phyloP scores from a whole-genome alignment of 2,113 vertebrate species.

The Anguilla rostrata region DNA sequence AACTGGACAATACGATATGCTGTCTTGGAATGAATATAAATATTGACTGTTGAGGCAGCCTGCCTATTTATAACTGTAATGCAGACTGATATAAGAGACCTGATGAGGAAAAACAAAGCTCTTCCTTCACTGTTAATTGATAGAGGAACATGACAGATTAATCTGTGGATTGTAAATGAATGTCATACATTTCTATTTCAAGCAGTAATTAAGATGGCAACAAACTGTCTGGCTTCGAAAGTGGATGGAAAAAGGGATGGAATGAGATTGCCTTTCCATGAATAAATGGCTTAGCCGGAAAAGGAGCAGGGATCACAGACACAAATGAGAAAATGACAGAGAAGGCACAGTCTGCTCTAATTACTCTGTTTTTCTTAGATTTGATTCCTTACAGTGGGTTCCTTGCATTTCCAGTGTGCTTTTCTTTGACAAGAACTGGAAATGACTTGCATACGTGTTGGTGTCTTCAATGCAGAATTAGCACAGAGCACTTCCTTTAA shows the following conservation, averaged over 20 bases:
- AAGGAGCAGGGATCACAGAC: neutral
- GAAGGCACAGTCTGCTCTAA: neutral
- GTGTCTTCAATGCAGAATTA: too few relatives aligned
- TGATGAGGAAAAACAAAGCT: neutral
- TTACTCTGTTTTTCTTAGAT: neutral
- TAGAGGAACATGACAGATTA: conserved; percentile 5
- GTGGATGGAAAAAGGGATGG: neutral
- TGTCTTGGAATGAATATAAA: neutral
- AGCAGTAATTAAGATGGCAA: conserved; percentile 7
- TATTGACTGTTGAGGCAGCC: conserved; percentile 1
- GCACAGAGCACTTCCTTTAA: too few relatives aligned
- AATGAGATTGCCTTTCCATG: neutral
- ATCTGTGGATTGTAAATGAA: conserved; percentile 3
- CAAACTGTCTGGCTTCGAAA: neutral
- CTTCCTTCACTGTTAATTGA: neutral
- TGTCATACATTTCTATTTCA: conserved; percentile 2
- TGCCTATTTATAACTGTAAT: neutral
- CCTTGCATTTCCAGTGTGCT: neutral
- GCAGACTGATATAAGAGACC: neutral
- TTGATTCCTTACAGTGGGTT: neutral
- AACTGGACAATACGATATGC: neutral
- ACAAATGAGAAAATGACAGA: neutral
- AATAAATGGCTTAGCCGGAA: neutral
- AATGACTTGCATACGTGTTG: neutral
- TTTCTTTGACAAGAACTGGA: neutral